Base-by-base conservation (phyloP, 2,888 invertebrate genomes). In the Amblyjoppa fuscipennis region DNA sequence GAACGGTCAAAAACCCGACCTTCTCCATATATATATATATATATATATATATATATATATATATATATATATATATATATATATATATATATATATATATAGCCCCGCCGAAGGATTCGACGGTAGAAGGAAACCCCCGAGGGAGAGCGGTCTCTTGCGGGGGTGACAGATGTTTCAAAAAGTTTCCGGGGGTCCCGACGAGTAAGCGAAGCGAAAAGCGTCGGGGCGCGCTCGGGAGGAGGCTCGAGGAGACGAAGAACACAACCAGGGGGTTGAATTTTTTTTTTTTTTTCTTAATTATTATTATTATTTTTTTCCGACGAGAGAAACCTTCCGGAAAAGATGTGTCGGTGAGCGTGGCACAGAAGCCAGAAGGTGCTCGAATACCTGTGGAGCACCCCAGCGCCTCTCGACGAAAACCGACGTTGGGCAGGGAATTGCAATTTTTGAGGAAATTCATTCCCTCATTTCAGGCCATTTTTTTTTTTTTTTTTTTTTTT, bases 131-230 rank as follows among this genome's bases (percentile, higher is more conserved):
- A 28, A 59, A 28, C 4, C 28, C 16, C 16, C 16, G 45, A 49
- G 45, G 45, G 45, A 3, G 68, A 66, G 38, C 41, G 28, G 73
- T 74, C 51, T 34, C 64, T 84, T 51, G 81, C 38, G 25, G 70
- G 75, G 64, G 25, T 77, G 84, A 85, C 85, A 85, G 85, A 85
- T 85, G 85, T 85, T 85, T 75, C 77, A 84, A 78, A 85, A 85
- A 70, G 81, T 85, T 85, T 85, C 70, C 76, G 68, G 73, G 69
- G 28, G 25, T 7, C 20, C 56, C 41, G 41, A 34, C 31, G 68
- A 81, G 73, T 77, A 49, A 81, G 68, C 75, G 77, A 74, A 56
- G 53, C 74, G 81, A 78, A 41, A 20, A 20, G 4, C 20, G 64
- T 66, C 13, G 53, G 78, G 78, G 68, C 78, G 81, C 78, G 81